Percentiles rank a stretch among this genome's conserved stretches.
phyloP scores from a whole-genome alignment of 2,888 invertebrate species.

The Helleia helle region DNA sequence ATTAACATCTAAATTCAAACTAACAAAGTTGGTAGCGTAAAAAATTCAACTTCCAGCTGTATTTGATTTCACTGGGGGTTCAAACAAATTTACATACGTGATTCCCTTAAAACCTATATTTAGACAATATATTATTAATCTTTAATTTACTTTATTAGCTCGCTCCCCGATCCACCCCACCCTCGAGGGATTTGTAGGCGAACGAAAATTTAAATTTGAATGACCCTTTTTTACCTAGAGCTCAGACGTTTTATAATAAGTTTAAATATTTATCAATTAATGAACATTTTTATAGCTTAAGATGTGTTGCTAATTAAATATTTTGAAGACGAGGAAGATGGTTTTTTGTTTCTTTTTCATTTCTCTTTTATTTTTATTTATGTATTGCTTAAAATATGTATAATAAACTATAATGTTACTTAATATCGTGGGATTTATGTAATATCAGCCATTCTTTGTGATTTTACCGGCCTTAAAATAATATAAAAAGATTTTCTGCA shows the following conservation, averaged over 20 bases:
- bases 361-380: too few relatives aligned
- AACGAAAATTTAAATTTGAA: conserved; percentile 71
- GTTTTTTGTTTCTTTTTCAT: too few relatives aligned
- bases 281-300: conserved; percentile 8
- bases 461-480: too few relatives aligned
- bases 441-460: too few relatives aligned
- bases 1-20: conserved; percentile 2
- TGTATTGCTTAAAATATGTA: too few relatives aligned
- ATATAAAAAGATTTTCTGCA: too few relatives aligned
- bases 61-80: conserved; percentile 40
- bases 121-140: conserved; percentile 71
- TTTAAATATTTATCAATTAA: conserved; percentile 9
- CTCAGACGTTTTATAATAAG: conserved; percentile 31
- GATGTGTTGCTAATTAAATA: not conserved
- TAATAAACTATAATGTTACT: too few relatives aligned
- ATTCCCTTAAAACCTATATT: conserved; percentile 57
- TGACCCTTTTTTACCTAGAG: conserved; percentile 44
- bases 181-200: conserved; percentile 59
- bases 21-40: conserved; percentile 23
- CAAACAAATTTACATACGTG: conserved; percentile 49
- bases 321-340: not conserved
- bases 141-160: conserved; percentile 73
- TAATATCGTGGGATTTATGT: too few relatives aligned
- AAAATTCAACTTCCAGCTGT: conserved; percentile 39
- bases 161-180: conserved; percentile 53